Base-by-base conservation (phyloP, 2,888 invertebrate species). In the Eulithis testata region DNA sequence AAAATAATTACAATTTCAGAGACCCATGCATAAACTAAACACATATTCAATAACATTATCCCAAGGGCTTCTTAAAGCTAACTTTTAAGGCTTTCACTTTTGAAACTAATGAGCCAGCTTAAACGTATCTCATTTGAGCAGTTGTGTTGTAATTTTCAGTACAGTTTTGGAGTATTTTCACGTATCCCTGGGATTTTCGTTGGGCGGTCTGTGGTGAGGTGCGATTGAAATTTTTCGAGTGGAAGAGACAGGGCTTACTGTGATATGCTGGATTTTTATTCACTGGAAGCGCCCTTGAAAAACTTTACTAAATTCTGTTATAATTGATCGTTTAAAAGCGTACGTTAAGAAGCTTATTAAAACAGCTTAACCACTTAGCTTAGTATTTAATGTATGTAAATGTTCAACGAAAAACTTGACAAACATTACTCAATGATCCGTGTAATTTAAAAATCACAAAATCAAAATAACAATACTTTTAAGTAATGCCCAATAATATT, bases 151-250 rank as follows among this genome's bases (percentile, higher is more conserved):
- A 51, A 62, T 66, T 66, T 59, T 51, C 75, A 71, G 77, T 84
- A 80, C 79, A 76, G 80, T 80, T 81, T 77, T 69, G 76, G 78
- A 78, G 84, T 78, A 86, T 88, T 90, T 88, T 82, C 86, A 85
- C 85, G 86, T 87, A 88, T 90, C 87, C 85, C 79, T 82, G 82
- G 88, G 88, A 89, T 89, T 90, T 89, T 84, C 88, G 82, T 81
- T 83, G 85, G 79, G 76, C 77, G 81, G 87, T 83, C 87, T 87
- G 88, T 79, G 84, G 84, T 81, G 83, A 85, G 84, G 83, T 83
- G 82, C 88, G 89, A 90, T 91, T 90, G 91, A 89, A 89, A 78
- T 91, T 91, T 91, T 91, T 91, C 91, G 85, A 90, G 91, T 91
- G 91, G 90, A 91, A 91, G 87, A 84, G 90, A 89, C 89, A 84